phyloP scores from a whole-genome alignment of 2,113 vertebrate species.

The Steatornis caripensis region DNA sequence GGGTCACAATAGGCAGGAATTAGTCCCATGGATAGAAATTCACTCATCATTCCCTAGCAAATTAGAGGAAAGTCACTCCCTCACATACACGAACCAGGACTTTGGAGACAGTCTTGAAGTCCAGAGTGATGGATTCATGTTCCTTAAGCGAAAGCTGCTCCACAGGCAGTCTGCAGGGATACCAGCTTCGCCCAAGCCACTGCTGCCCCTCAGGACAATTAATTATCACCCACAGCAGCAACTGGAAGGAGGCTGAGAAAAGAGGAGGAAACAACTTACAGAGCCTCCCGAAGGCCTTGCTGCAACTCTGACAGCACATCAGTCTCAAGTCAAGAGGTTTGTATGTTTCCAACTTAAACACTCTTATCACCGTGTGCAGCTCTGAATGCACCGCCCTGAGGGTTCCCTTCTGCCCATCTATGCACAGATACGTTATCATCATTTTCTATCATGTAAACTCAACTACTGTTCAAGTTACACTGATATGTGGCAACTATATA shows the following conservation, averaged over 20 bases:
- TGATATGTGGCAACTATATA: neutral
- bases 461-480: neutral
- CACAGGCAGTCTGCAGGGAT: neutral
- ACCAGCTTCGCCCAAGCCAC: neutral
- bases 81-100: neutral
- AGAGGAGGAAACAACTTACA: neutral
- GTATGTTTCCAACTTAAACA: conserved; percentile 13
- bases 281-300: neutral
- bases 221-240: neutral
- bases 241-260: neutral
- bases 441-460: conserved; percentile 15
- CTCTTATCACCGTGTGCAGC: neutral
- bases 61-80: neutral
- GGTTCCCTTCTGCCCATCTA: neutral
- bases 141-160: neutral
- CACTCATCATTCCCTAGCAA: neutral
- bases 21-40: neutral
- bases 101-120: neutral
- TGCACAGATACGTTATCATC: neutral
- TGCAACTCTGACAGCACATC: neutral
- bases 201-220: neutral
- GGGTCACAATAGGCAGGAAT: neutral
- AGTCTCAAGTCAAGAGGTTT: neutral
- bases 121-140: neutral
- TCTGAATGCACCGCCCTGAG: neutral